phyloP scores from a whole-genome alignment of 2,113 vertebrate genomes.

The Illadopsis cleaveri region DNA sequence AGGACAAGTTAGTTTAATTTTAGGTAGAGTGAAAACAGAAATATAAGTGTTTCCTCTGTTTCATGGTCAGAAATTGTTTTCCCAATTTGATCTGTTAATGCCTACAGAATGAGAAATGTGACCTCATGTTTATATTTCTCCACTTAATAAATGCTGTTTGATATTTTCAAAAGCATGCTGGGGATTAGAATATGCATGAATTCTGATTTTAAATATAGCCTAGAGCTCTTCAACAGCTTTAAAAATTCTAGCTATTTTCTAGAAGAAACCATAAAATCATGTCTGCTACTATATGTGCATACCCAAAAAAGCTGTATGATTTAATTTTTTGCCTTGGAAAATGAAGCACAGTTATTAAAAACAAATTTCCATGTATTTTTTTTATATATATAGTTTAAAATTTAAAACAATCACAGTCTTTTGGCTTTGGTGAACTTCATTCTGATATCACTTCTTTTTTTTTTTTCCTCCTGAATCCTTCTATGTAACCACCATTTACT shows the following conservation, averaged over 20 bases:
- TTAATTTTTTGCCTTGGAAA: slow-evolving; percentile 2
- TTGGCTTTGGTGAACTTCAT: background rate
- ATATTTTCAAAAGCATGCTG: slow-evolving; percentile 4
- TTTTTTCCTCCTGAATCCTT: background rate
- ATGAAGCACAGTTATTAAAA: background rate
- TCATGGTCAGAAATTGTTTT: background rate
- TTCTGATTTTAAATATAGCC: background rate
- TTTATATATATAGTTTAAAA: background rate
- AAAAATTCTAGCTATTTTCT: background rate
- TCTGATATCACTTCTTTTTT: background rate
- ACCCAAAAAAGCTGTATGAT: background rate
- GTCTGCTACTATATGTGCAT: background rate
- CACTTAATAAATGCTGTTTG: slow-evolving; percentile 10
- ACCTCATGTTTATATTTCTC: slow-evolving; percentile 14
- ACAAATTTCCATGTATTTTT: background rate
- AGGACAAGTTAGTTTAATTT: background rate
- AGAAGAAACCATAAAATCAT: background rate
- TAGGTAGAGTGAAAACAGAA: background rate
- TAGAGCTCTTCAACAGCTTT: background rate
- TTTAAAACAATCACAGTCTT: background rate
- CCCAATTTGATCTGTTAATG: background rate
- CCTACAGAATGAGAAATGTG: background rate
- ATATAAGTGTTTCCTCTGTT: background rate
- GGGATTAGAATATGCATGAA: background rate
- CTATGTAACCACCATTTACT: background rate